Evolutionary conservation across 2,797 vertebrate genomes (phyloP).

Genomic region (Cossypha dichroa): DNA sequence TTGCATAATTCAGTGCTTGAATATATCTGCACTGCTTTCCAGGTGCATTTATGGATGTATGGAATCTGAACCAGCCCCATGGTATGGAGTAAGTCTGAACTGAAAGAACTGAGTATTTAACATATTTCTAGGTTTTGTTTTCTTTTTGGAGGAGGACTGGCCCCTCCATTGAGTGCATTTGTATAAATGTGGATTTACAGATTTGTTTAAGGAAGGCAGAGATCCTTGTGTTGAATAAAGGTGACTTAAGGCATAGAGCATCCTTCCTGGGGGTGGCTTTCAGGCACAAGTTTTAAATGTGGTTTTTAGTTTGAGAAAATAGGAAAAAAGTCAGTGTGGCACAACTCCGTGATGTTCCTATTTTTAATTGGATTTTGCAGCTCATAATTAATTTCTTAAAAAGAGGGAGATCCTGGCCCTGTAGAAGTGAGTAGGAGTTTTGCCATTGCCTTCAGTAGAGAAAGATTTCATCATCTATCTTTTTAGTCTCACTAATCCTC

Average conservation of each 20-base stretch:
- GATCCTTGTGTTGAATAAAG: background rate
- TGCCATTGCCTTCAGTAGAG: conserved; percentile 14
- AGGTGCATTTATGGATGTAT: background rate
- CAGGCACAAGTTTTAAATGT: background rate
- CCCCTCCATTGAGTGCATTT: background rate
- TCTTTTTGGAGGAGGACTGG: background rate
- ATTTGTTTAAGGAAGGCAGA: background rate
- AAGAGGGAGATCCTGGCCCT: background rate
- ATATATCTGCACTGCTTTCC: background rate
- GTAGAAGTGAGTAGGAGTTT: conserved; percentile 30
- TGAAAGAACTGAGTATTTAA: background rate
- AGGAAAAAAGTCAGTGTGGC: background rate
- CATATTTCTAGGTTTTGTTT: background rate
- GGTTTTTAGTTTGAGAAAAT: conserved; percentile 29
- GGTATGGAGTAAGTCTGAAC: background rate
- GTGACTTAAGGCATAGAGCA: background rate
- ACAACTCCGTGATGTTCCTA: background rate
- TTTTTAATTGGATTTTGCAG: conserved; percentile 58
- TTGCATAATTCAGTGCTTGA: background rate
- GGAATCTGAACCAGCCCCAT: background rate
- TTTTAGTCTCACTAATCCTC: background rate
- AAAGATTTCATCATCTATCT: background rate
- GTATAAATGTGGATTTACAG: background rate
- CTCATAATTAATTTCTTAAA: conserved; percentile 48
- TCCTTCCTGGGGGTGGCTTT: background rate